Evolutionary conservation across 2,797 vertebrate genomes (phyloP).

Genomic region (Perodicticus potto): DNA sequence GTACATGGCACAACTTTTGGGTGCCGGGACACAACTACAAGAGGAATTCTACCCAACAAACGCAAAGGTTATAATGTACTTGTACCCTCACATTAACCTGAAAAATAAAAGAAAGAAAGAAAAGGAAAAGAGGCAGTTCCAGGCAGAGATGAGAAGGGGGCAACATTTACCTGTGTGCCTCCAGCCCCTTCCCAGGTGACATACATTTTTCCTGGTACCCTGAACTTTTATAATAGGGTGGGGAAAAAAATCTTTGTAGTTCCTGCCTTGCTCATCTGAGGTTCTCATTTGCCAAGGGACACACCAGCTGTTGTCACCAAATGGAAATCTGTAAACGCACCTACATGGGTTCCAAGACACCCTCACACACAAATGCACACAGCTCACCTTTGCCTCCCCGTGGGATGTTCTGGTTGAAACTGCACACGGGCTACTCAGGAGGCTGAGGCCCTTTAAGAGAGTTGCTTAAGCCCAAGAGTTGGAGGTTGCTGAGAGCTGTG

Average conservation of each 20-base stretch:
- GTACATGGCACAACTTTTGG: no score
- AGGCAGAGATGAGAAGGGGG: fast-evolving
- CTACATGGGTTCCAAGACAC: not conserved
- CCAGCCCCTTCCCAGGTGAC: not conserved
- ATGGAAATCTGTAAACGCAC: not conserved
- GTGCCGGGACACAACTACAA: no score
- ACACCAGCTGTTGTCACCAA: not conserved
- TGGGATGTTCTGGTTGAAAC: not conserved
- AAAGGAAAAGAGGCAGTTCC: not conserved
- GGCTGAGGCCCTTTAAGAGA: no score
- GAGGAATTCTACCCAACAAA: no score
- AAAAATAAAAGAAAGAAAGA: no score
- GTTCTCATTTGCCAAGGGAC: not conserved
- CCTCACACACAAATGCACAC: not conserved
- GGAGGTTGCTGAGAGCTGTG: no score
- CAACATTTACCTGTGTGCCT: not conserved
- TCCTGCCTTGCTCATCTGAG: not conserved
- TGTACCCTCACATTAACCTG: no score
- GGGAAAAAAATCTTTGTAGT: not conserved
- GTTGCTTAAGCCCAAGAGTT: no score
- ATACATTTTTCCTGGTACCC: no score
- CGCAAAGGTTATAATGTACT: no score
- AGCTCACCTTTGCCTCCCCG: not conserved
- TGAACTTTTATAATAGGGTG: not conserved
- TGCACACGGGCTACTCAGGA: no score